Conservation (phyloP, 2,888 invertebrate species). For the Apotomis turbidana region DNA sequence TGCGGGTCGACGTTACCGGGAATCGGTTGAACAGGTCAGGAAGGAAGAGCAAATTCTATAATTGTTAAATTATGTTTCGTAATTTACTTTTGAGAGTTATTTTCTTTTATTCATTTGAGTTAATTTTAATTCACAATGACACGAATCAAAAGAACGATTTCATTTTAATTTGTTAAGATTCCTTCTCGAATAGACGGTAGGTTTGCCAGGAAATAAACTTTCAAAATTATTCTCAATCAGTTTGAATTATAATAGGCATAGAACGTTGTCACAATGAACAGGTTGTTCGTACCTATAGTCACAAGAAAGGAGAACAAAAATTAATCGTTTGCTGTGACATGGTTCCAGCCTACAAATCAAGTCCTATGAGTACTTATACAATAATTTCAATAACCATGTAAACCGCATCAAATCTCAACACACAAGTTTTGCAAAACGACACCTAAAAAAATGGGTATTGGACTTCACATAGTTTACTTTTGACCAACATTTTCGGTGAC, state of each 20-base stretch:
- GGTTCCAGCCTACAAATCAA: neutral
- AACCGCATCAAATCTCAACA: conserved; percentile 14
- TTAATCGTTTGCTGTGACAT: conserved; percentile 1
- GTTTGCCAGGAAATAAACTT: too few species aligned
- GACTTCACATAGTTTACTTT: conserved; percentile 2
- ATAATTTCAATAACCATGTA: neutral
- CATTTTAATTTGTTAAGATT: too few species aligned
- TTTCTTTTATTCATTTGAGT: neutral
- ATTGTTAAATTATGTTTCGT: neutral
- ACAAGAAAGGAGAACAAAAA: neutral
- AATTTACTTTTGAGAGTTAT: neutral
- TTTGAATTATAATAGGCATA: too few species aligned
- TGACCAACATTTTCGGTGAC: neutral
- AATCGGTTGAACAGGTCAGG: conserved; percentile 11
- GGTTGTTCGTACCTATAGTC: neutral
- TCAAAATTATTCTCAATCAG: too few species aligned
- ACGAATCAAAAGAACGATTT: too few species aligned
- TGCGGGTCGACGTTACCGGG: neutral
- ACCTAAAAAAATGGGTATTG: neutral
- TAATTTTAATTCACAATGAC: too few species aligned
- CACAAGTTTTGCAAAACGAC: neutral
- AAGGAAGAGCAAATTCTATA: conserved; percentile 4
- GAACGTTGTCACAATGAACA: neutral
- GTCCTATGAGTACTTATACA: neutral
- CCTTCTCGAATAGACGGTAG: too few species aligned